Base-by-base conservation (phyloP, 2,113 vertebrate genomes). In the Hypocryptadius cinnamomeus region DNA sequence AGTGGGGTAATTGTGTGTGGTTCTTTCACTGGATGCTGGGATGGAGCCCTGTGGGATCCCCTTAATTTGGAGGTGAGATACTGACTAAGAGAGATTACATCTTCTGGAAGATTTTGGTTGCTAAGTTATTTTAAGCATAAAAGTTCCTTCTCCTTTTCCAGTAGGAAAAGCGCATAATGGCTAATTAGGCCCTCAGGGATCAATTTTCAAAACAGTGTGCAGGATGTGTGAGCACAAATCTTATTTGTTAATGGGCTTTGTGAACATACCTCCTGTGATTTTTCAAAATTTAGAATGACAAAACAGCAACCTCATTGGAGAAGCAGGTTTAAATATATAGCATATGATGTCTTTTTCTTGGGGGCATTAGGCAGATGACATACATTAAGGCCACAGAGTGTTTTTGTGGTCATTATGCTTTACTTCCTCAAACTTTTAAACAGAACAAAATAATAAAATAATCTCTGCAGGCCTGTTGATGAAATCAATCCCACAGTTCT, bases 111-210 rank as follows among this genome's bases (percentile, higher is more conserved):
- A 94, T 93, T 93, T 89, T 93, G 24, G 76, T 87, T 94, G 71
- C 69, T 84, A 71, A 81, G 66, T 94, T 95, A 88, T 95, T 97
- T 92, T 94, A 78, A 96, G 79, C 57, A 94, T 44, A 83, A 69
- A 92, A 89, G 44, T 90, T 93, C n/a, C 27, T 83, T 91, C 90
- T 70, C 48, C 30, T 87, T 94, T 92, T 89, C 84, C 61, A 77
- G 86, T 69, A 81, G 89, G 63, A 94, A 87, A 92, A 96, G 54
- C 63, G 3, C 72, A 86, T 94, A 94, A 96, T 94, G 87, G 68
- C 57, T 97, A 97, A 97, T 97, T 96, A 96, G 81, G 69, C 90
- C 97, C 96, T 94, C 53, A 91, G 97, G 94, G 96, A 97, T 95
- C 93, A 96, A 95, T 96, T 97, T 97, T 92, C 89, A 91, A 94